phyloP scores from a whole-genome alignment of 2,888 invertebrate genomes.

The Drosophila acutilabella region DNA sequence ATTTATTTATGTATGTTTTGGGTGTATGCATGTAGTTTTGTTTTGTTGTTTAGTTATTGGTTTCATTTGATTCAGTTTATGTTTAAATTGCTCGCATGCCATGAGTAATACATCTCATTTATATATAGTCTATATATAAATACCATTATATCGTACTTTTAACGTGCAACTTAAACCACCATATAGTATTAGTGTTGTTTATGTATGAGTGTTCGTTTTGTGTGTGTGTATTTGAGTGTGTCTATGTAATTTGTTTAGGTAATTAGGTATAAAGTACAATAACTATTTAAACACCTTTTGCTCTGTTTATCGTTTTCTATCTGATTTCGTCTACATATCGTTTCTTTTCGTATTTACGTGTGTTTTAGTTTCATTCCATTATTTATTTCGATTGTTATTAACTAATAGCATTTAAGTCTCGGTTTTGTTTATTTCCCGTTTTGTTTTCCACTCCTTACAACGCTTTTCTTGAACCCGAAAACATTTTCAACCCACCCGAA shows the following conservation, averaged over 20 bases:
- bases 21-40: slow-evolving; percentile 27
- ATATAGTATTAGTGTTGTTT: slow-evolving; percentile 51
- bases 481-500: slow-evolving; percentile 35
- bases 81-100: slow-evolving; percentile 51
- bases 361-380: slow-evolving; percentile 18
- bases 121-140: slow-evolving; percentile 64
- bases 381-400: slow-evolving; percentile 37
- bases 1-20: slow-evolving; percentile 27
- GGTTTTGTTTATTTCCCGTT: slow-evolving; percentile 22
- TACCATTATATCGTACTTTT: slow-evolving; percentile 71
- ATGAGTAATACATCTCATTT: slow-evolving; percentile 70
- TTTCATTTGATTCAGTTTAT: slow-evolving; percentile 29
- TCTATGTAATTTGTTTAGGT: slow-evolving; percentile 56
- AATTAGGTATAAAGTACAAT: slow-evolving; percentile 67
- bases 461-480: slow-evolving; percentile 28
- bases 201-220: slow-evolving; percentile 28
- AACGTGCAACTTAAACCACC: slow-evolving; percentile 75
- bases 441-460: slow-evolving; percentile 41
- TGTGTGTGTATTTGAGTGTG: slow-evolving; percentile 37
- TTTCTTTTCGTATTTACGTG: slow-evolving; percentile 17
- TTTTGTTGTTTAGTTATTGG: slow-evolving; percentile 13
- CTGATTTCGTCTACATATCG: slow-evolving; percentile 34
- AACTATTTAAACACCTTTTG: slow-evolving; percentile 66
- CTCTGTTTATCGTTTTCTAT: slow-evolving; percentile 21
- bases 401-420: slow-evolving; percentile 59